Evolutionary conservation across 2,888 invertebrate species (phyloP).

Genomic region (Stramonita haemastoma): DNA sequence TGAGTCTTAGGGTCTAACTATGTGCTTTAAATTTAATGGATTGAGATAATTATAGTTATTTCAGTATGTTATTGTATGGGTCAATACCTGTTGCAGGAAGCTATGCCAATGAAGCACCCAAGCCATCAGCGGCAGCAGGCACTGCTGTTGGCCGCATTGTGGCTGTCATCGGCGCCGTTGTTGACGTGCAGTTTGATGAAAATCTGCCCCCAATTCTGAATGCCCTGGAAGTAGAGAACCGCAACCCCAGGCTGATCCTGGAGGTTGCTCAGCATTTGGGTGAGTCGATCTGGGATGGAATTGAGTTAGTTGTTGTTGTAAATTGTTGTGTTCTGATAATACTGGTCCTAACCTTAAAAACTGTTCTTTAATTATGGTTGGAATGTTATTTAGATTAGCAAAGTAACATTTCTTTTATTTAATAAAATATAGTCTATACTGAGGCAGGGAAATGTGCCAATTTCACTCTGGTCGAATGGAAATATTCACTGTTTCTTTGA

Average conservation of each 20-base stretch:
- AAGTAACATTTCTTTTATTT: too few relatives aligned
- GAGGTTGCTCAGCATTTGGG: conserved; percentile 96
- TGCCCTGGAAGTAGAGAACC: conserved; percentile 93
- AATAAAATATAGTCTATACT: too few relatives aligned
- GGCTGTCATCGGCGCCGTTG: conserved; percentile 97
- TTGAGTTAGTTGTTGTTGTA: background rate
- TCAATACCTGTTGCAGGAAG: conserved; percentile 52
- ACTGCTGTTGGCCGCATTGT: conserved; percentile 81
- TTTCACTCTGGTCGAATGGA: too few relatives aligned
- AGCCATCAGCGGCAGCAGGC: conserved; percentile 44
- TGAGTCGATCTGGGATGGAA: conserved; percentile 57
- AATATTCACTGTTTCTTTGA: too few relatives aligned
- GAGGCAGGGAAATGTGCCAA: too few relatives aligned
- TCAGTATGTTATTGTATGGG: background rate
- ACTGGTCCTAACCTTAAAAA: too few relatives aligned
- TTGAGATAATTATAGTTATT: background rate
- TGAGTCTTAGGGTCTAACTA: background rate
- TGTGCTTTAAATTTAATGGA: background rate
- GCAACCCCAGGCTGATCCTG: conserved; percentile 88
- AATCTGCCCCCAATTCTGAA: conserved; percentile 94
- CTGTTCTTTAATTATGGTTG: too few relatives aligned
- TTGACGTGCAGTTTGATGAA: conserved; percentile 96
- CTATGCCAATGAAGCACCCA: conserved; percentile 67
- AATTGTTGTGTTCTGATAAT: background rate
- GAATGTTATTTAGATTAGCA: too few relatives aligned